Evolutionary conservation across 30 jellyfish, hydroid and myxozoan genomes (phyloP), one percentile per base, ranked within the genome.

Genomic region (Aurelia aurita): DNA sequence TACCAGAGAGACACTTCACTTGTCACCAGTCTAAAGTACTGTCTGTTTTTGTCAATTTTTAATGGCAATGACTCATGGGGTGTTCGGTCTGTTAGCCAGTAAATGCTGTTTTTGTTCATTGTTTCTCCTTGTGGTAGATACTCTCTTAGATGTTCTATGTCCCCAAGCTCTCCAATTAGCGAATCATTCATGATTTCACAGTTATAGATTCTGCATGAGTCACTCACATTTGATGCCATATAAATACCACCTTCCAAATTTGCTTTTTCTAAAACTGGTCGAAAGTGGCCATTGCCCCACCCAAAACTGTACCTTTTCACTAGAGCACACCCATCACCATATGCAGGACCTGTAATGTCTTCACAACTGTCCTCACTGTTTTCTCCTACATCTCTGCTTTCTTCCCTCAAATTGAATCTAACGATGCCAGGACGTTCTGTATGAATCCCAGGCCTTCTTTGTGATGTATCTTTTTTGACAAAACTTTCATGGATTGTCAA

Each of bases 11-110:
- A 84, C 11, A 84, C 94, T 53, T 72, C 45, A 44, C 73, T 71
- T 53, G 94, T 84, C 9, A 84, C 94, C 35, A 84, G 32, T 10
- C 94, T 46, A 39, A 84, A 55, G 58, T 23, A 84, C 28, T 84
- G 94, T 58, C 94, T 53, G 71, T 84, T 53, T 25, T 34, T n/a
- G 22, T 55, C 29, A n/a, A 71, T 53, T 13, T 71, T 57, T 26
- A 84, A 45, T 25, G 83, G 82, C 62, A 84, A 55, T 13, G 94
- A 84, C 72, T 84, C 94, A 66, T 84, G 94, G 2, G 94, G 94
- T 21, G 94, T 84, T 22, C 94, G 80, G 32, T 84, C 94, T 5
- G 94, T 84, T 25, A 84, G 57, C 94, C 94, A 84, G 63, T 84
- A 84, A 10, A 84, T 27, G 3, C 19, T 14, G 51, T 84, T 70